phyloP scores from a whole-genome alignment of 2,888 invertebrate species.

The Oligia fasciuncula region DNA sequence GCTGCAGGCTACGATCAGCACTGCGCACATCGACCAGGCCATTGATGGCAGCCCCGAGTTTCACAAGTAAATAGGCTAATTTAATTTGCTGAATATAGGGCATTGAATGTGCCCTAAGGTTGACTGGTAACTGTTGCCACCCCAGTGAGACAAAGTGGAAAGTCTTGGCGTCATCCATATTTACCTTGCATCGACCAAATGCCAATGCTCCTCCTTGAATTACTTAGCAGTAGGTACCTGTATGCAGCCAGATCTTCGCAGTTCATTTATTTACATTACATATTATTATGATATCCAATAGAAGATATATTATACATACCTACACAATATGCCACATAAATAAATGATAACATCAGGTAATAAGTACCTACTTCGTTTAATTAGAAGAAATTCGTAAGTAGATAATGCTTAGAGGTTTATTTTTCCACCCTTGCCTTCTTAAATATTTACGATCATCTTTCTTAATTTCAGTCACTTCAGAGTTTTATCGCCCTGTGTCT shows the following conservation, averaged over 20 bases:
- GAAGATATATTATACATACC: no score
- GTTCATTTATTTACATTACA: neutral
- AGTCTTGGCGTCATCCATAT: neutral
- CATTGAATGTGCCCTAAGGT: neutral
- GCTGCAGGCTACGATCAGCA: slow-evolving; percentile 69
- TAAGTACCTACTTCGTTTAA: no score
- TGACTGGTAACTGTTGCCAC: neutral
- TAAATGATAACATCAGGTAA: neutral
- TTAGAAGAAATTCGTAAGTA: no score
- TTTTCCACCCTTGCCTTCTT: neutral
- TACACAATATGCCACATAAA: neutral
- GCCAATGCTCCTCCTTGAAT: neutral
- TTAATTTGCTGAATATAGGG: neutral
- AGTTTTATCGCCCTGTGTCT: slow-evolving; percentile 72
- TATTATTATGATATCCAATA: neutral
- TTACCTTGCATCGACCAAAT: neutral
- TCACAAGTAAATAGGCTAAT: slow-evolving; percentile 56
- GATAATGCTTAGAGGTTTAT: no score
- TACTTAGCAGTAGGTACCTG: neutral
- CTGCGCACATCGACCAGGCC: slow-evolving; percentile 57
- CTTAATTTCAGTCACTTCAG: slow-evolving; percentile 71
- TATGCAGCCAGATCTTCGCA: neutral
- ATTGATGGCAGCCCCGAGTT: slow-evolving; percentile 27
- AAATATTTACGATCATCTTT: neutral
- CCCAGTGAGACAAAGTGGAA: neutral